Evolutionary conservation across 2,888 invertebrate species (phyloP).

Genomic region (Temnothorax rugatulus): DNA sequence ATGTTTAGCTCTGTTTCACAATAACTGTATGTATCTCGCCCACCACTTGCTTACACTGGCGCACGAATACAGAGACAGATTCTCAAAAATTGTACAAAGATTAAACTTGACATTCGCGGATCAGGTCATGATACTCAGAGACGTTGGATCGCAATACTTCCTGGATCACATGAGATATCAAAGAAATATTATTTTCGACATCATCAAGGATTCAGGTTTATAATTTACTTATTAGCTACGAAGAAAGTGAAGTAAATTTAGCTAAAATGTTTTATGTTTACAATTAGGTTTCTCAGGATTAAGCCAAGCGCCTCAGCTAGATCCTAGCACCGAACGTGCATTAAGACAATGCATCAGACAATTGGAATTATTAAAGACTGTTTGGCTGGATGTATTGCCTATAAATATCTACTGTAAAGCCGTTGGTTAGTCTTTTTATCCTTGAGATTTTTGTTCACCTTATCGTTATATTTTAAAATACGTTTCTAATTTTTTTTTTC

Average conservation of each 20-base stretch:
- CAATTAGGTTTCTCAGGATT: conserved; percentile 85
- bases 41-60: conserved; percentile 91
- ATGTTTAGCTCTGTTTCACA: conserved; percentile 92
- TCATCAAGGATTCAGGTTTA: conserved; percentile 91
- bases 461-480: neutral
- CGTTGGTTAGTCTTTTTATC: conserved; percentile 87
- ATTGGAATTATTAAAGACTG: conserved; percentile 93
- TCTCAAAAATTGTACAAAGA: conserved; percentile 87
- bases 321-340: conserved; percentile 90
- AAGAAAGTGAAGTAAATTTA: neutral
- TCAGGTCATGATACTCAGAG: conserved; percentile 90
- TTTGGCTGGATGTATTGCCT: conserved; percentile 95
- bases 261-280: conserved; percentile 66
- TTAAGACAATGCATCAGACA: conserved; percentile 94
- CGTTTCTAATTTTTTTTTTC: conserved; percentile 42
- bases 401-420: conserved; percentile 91
- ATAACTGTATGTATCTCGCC: conserved; percentile 96
- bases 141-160: conserved; percentile 91
- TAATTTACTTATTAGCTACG: neutral
- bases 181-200: conserved; percentile 91
- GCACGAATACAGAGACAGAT: conserved; percentile 89
- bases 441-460: neutral
- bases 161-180: conserved; percentile 92
- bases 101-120: conserved; percentile 90
- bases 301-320: conserved; percentile 87